These are phyloP conservation scores for Watsonalla binaria DNA, from an alignment of 2,888 invertebrate genomes.

Conservation along the genomic window DNA sequence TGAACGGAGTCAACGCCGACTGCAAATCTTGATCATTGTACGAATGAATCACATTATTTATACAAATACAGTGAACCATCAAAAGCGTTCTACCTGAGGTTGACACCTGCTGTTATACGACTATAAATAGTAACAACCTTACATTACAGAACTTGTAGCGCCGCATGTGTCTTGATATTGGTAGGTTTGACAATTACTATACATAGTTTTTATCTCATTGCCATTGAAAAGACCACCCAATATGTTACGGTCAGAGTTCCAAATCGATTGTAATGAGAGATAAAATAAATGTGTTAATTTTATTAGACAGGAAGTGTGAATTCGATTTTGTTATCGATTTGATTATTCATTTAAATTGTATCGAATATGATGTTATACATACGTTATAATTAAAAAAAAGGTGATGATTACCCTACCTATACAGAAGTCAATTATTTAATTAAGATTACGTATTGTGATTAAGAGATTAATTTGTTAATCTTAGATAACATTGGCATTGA, in stretches of 20 bases:
- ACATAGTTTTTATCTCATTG: constrained; percentile 22
- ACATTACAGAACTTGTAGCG: constrained; percentile 48
- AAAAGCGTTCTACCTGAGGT: constrained; percentile 63
- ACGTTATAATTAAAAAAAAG: background rate
- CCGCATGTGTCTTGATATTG: constrained; percentile 55
- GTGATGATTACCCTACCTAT: background rate
- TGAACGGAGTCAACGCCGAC: constrained; percentile 28
- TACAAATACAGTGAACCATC: constrained; percentile 52
- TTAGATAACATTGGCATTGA: background rate
- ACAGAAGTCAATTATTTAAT: constrained; percentile 2
- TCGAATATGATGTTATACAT: background rate
- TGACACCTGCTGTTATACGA: constrained; percentile 58
- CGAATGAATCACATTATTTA: constrained; percentile 43
- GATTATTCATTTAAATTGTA: background rate
- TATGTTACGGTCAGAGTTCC: background rate
- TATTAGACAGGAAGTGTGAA: background rate
- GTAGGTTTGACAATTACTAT: constrained; percentile 24
- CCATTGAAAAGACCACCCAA: constrained; percentile 15
- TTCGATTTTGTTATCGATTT: too few species aligned
- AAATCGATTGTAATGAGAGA: background rate
- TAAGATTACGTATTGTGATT: background rate
- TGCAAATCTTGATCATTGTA: constrained; percentile 23
- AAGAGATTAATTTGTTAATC: background rate
- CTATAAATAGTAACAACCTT: constrained; percentile 15
- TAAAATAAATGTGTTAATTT: background rate